phyloP scores from a whole-genome alignment of 1,140 invertebrate species.

The Atopsyche davidsoni region DNA sequence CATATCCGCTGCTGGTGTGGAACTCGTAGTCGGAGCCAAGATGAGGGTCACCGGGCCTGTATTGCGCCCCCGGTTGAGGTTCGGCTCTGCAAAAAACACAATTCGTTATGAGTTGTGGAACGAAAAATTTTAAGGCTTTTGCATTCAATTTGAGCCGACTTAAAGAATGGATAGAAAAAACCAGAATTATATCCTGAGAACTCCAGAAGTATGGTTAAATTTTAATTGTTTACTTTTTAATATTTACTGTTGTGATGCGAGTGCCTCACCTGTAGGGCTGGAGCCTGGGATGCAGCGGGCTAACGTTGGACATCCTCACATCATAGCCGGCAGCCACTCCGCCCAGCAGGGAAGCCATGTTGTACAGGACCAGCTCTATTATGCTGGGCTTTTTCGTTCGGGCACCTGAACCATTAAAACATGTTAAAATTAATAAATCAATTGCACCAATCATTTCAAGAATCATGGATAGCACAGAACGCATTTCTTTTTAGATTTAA shows the following conservation, averaged over 20 bases:
- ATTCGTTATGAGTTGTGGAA: no score
- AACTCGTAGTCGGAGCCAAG: conserved; percentile 38
- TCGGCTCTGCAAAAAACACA: conserved; percentile 35
- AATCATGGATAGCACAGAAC: no score
- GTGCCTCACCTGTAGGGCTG: conserved; percentile 58
- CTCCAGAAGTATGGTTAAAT: no score
- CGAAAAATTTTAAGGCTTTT: no score
- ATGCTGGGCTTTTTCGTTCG: conserved; percentile 65
- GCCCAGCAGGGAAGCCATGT: conserved; percentile 84
- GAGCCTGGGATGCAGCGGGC: conserved; percentile 73
- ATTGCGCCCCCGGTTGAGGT: conserved; percentile 35
- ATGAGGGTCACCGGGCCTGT: conserved; percentile 14
- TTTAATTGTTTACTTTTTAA: not conserved
- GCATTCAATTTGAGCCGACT: no score
- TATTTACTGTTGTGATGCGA: not conserved
- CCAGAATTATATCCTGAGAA: no score
- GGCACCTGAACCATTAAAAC: conserved; percentile 46
- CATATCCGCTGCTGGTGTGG: conserved; percentile 52
- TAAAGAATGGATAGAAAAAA: no score
- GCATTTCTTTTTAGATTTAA: no score
- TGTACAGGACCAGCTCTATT: conserved; percentile 79
- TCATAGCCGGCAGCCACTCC: conserved; percentile 86
- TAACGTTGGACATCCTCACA: conserved; percentile 78
- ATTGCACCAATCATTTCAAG: no score
- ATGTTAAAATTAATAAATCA: no score